Base-by-base conservation (phyloP, 1,140 invertebrate genomes). In the Lycorma delicatula region DNA sequence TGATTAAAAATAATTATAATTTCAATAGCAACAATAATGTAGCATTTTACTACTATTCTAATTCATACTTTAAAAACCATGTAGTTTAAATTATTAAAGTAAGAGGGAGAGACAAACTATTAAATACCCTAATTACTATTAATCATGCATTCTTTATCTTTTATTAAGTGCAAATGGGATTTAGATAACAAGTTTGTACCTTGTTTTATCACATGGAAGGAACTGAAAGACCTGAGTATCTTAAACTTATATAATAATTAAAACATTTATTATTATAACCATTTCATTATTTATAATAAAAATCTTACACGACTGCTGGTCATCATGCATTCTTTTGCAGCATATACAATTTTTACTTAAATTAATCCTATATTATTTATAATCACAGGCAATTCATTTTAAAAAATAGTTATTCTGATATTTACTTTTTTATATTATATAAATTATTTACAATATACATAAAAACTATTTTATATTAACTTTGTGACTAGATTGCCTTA, bases 201-300 rank as follows among this genome's bases (percentile, higher is more conserved):
- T 51, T 57, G 48, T 57, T 47, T 50, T 57, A 57, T 57, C 56
- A 57, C 56, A 51, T 51, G n/a, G 47, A 57, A 57, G 56, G 56
- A 48, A 57, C 47, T 57, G 56, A 57, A 57, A 57, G 56, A 57
- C 56, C 26, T 57, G 56, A 57, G 44, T 51, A 50, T 25, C 29
- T 27, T 29, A 20, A 31, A 22, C 29, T 41, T 29, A 28, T 26
- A 51, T 38, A 38, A 20, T 22, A 44, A 44, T 44, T 20, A 44
- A 44, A 44, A 20, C 41, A 44, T 20, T 44, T 22, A 44, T 44
- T 44, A 20, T 44, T 16, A 44, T 44, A 20, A 22, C 41, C 23
- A 20, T 44, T 44, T 9, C 41, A 20, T 44, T 38, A 20, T 44
- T 20, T 44, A 44, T 20, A 44, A 20, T 22, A 44, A 44, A 22